Conservation (phyloP, 1,140 invertebrate species). For the Amyelois transitella region DNA sequence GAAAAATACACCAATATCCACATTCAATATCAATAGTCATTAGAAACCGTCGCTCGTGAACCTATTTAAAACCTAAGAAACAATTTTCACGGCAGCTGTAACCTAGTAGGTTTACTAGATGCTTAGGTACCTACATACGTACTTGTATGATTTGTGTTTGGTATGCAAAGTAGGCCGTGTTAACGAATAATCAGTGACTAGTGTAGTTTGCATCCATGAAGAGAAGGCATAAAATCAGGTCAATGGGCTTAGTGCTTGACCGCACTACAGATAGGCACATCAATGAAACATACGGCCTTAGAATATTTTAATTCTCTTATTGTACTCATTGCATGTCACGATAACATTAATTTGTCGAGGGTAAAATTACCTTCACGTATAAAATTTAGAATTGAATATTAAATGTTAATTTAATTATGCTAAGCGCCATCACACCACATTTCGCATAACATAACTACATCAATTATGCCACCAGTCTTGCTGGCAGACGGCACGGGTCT, state of each 20-base stretch:
- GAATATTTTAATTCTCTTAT: not conserved
- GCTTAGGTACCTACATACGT: not conserved
- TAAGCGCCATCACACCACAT: not conserved
- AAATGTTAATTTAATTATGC: not conserved
- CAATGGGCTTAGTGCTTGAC: not conserved
- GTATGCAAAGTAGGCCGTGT: not conserved
- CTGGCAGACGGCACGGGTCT: not conserved
- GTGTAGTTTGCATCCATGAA: not conserved
- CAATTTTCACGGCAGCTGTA: not conserved
- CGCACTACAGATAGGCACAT: not conserved
- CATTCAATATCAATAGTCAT: not conserved
- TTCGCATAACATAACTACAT: not conserved
- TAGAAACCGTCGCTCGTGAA: not conserved
- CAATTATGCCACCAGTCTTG: not conserved
- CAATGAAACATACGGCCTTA: not conserved
- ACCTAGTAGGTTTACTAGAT: too few relatives aligned
- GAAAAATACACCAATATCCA: not conserved
- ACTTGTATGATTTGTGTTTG: conserved; percentile 2
- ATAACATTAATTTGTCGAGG: not conserved
- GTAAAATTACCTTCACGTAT: too few relatives aligned
- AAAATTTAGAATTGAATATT: not conserved
- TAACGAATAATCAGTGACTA: not conserved
- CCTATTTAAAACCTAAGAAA: not conserved
- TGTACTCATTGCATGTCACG: too few relatives aligned
- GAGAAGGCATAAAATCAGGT: not conserved